A percentile compares a stretch with the other conserved stretches of the same genome.
Evolutionary conservation across 1,140 invertebrate species (phyloP).

Genomic region (Chironomus striatipennis): DNA sequence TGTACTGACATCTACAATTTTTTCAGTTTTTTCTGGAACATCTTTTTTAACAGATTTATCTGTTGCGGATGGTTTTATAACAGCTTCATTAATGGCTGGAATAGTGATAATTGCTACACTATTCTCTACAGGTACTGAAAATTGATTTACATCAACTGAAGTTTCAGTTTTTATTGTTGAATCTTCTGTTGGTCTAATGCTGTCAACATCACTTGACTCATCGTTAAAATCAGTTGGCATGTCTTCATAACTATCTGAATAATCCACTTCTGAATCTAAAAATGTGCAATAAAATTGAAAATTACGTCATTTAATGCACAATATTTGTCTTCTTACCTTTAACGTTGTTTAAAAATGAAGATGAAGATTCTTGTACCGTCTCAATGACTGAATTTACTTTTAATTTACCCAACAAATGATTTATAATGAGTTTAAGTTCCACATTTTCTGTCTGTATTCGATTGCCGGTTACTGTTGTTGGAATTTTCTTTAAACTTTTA

Average conservation of each 20-base stretch:
- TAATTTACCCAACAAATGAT: neutral
- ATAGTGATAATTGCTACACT: too few species aligned
- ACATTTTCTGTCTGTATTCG: neutral
- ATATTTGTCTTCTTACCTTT: too few species aligned
- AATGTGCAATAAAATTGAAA: neutral
- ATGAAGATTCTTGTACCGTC: neutral
- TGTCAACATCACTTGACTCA: too few species aligned
- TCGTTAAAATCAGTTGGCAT: neutral
- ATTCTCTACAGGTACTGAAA: too few species aligned
- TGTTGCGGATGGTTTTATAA: too few species aligned
- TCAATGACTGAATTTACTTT: neutral
- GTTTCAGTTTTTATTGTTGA: too few species aligned
- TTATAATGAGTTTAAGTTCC: slow-evolving; percentile 12
- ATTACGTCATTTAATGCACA: too few species aligned
- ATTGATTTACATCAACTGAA: too few species aligned
- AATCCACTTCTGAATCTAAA: neutral
- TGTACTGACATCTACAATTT: neutral
- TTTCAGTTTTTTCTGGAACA: neutral
- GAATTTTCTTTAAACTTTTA: neutral
- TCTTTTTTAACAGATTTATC: neutral
- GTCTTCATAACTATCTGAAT: neutral
- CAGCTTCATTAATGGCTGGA: too few species aligned
- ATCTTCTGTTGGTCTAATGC: too few species aligned
- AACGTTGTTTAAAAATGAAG: too few species aligned
- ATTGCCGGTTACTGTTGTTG: neutral